These are phyloP conservation scores for Ptilodon capucinus DNA, from an alignment of 2,888 invertebrate species.

Conservation along the genomic window DNA sequence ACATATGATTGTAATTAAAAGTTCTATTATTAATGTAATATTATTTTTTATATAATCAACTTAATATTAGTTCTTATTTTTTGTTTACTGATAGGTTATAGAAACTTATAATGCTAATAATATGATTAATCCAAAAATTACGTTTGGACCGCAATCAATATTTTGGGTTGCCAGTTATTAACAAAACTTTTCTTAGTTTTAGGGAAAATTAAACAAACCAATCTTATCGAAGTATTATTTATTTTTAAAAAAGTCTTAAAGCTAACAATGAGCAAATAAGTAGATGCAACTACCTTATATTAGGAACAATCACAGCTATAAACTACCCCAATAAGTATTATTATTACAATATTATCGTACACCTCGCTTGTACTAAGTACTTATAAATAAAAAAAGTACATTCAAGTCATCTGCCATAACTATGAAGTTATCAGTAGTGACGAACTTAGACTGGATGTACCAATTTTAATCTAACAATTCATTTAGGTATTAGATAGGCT, in stretches of 20 bases:
- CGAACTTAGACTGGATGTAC: too few relatives aligned
- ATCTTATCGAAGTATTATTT: conserved; percentile 3
- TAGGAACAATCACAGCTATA: conserved; percentile 66
- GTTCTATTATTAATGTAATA: too few relatives aligned
- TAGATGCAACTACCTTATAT: conserved; percentile 43
- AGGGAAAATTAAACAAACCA: not conserved
- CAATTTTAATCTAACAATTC: too few relatives aligned
- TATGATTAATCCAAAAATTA: not conserved
- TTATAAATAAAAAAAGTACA: not conserved
- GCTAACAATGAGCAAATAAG: conserved; percentile 58
- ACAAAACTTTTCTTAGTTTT: not conserved
- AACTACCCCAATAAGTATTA: conserved; percentile 36
- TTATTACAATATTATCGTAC: not conserved
- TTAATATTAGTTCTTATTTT: too few relatives aligned
- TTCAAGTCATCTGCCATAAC: not conserved
- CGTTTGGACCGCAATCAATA: not conserved
- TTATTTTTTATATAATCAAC: too few relatives aligned
- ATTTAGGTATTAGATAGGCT: not conserved
- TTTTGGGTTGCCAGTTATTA: not conserved
- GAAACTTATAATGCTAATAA: not conserved
- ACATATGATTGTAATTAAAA: too few relatives aligned
- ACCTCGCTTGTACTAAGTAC: not conserved
- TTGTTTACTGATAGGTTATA: too few relatives aligned
- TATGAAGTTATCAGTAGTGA: too few relatives aligned
- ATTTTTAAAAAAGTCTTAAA: conserved; percentile 39